Evolutionary conservation across 2,113 vertebrate genomes (phyloP), one percentile per base, ranked within the genome.

Genomic region (Taurulus bubalis): DNA sequence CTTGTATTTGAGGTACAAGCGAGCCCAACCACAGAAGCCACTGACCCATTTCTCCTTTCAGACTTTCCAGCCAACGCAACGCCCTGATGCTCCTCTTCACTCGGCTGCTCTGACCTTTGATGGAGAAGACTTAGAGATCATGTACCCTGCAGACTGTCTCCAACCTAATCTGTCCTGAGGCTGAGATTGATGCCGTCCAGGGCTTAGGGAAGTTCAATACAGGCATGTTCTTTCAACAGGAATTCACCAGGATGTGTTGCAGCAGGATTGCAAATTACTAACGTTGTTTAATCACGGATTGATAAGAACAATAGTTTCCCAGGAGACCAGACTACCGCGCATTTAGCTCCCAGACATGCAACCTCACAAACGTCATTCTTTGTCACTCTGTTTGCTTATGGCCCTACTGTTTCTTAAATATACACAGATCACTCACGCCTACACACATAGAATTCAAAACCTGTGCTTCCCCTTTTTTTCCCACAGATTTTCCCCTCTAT

Each of bases 261-360:
- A 53, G 89, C 89, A 90, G 30, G 91, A 91, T 60, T 84, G 66
- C 78, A 88, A 91, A 87, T 88, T 55, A 82, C 71, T 58, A 45
- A 69, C 69, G 82, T 77, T 94, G 92, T 93, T 93, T 91, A 92
- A 92, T 94, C 89, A 34, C 0, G 84, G 87, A 79, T 92, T 90
- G 91, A 91, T 90, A 83, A 83, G 69, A 87, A 91, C 87, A 92
- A 91, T 90, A 74, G 90, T 91, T 86, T 78, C 85, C 84, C 22
- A 0, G 87, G 89, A 90, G 84, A 93, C 84, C 69, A 91, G 87
- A 89, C 87, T 71, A 64, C 77, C 77, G 42, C 30, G 32, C 86
- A 72, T 87, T 91, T 77, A 74, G 77, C 66, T 47, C 64, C 75
- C 67, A 92, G 87, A 90, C 92, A 82, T 72, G 75, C 55, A 89